phyloP scores from a whole-genome alignment of 2,888 invertebrate species.

The Hyposoter dolosus region DNA sequence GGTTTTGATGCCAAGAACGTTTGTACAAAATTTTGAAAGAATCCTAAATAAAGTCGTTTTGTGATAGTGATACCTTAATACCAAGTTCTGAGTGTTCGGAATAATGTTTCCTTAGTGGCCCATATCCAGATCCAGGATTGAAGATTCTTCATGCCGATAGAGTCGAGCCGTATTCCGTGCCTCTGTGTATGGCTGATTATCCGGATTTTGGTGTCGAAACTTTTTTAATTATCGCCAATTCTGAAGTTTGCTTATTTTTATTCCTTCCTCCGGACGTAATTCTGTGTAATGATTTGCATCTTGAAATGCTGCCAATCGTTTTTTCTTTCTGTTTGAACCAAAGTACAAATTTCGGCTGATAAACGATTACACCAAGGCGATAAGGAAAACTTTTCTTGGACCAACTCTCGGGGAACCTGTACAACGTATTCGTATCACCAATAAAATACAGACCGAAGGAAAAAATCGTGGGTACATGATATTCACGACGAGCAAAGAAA shows the following conservation, averaged over 20 bases:
- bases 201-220: conserved; percentile 84
- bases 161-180: conserved; percentile 88
- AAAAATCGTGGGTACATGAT: conserved; percentile 86
- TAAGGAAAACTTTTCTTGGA: conserved; percentile 88
- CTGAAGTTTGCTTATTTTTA: conserved; percentile 85
- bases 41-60: no score
- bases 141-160: conserved; percentile 84
- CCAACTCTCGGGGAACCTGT: conserved; percentile 90
- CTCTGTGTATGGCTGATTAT: conserved; percentile 86
- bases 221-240: conserved; percentile 87
- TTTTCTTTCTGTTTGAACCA: conserved; percentile 79
- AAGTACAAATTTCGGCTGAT: conserved; percentile 89
- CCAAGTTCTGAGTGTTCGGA: background rate
- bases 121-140: conserved; percentile 79
- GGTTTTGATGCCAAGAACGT: no score
- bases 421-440: conserved; percentile 83
- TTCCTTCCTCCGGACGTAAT: background rate
- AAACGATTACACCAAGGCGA: conserved; percentile 88
- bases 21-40: no score
- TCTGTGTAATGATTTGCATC: background rate
- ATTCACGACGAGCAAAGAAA: conserved; percentile 88
- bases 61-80: no score
- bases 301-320: background rate
- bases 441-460: conserved; percentile 55
- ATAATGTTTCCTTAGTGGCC: conserved; percentile 70